phyloP scores from a whole-genome alignment of 2,113 vertebrate genomes.

The Hystrix brachyura region DNA sequence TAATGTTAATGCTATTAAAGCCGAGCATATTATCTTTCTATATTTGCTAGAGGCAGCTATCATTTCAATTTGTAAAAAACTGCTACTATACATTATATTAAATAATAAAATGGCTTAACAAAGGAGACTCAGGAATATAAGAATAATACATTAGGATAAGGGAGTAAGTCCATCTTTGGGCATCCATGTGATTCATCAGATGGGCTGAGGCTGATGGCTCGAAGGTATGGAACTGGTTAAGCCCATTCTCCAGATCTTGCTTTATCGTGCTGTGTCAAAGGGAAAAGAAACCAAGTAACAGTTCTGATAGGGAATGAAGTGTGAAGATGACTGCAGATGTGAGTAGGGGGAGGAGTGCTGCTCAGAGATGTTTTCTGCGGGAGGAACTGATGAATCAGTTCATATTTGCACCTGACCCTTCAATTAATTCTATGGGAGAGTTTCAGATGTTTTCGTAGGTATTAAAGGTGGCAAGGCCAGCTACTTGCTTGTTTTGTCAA shows the following conservation, averaged over 20 bases:
- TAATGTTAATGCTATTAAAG: conserved; percentile 80
- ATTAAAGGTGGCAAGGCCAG: background rate
- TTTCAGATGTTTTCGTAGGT: conserved; percentile 56
- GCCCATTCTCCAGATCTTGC: conserved; percentile 73
- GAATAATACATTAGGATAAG: conserved; percentile 84
- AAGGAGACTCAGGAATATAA: conserved; percentile 79
- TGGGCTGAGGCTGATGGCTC: conserved; percentile 70
- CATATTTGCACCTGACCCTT: background rate
- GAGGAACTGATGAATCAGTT: conserved; percentile 15
- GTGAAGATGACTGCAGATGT: conserved; percentile 35
- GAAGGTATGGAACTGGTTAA: conserved; percentile 85
- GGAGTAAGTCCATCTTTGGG: conserved; percentile 80
- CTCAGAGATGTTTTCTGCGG: conserved; percentile 3
- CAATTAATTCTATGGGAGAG: background rate
- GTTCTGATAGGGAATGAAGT: background rate
- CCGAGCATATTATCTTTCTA: conserved; percentile 81
- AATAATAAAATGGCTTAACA: conserved; percentile 84
- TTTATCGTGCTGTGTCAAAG: conserved; percentile 83
- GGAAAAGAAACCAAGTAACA: conserved; percentile 73
- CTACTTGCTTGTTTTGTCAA: background rate
- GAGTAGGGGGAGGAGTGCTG: conserved; percentile 54
- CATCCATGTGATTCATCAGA: conserved; percentile 76
- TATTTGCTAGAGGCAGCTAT: conserved; percentile 78
- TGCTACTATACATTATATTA: conserved; percentile 83
- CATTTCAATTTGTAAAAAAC: conserved; percentile 73